A percentile compares a stretch with the other conserved stretches of the same genome.
Conservation (phyloP, 2,797 vertebrate species). For the Danio albolineatus region DNA sequence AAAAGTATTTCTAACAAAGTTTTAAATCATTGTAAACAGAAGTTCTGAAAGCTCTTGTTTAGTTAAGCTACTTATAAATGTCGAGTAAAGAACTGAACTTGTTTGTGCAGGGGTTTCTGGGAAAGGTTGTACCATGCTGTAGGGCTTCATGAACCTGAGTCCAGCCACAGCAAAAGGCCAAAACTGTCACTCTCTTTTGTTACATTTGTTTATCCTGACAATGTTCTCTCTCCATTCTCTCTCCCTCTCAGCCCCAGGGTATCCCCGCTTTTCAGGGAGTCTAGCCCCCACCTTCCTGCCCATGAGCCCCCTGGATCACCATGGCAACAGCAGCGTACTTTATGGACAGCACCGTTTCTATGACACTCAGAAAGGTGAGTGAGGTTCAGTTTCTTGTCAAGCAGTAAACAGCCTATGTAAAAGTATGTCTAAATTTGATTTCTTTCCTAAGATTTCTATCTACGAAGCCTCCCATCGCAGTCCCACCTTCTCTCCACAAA, state of each 20-base stretch:
- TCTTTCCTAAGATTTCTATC: conserved; percentile 88
- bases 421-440: background rate
- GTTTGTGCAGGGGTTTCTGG: conserved; percentile 75
- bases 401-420: conserved; percentile 39
- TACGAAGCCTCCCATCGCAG: conserved; percentile 91
- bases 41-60: conserved; percentile 52
- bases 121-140: conserved; percentile 65
- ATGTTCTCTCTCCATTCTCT: conserved; percentile 56
- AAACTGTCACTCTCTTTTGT: conserved; percentile 66
- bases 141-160: conserved; percentile 62
- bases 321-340: conserved; percentile 91
- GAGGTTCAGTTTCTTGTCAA: conserved; percentile 29
- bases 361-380: conserved; percentile 92
- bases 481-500: conserved; percentile 88
- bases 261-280: conserved; percentile 95
- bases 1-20: no score
- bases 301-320: conserved; percentile 98
- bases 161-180: conserved; percentile 63
- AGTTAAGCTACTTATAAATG: conserved; percentile 67
- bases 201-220: conserved; percentile 63
- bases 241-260: conserved; percentile 84
- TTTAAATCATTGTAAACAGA: conserved; percentile 1
- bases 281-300: conserved; percentile 96
- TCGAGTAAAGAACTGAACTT: conserved; percentile 78
- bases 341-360: conserved; percentile 98